Conservation (phyloP, 2,113 vertebrate genomes). For the Myiozetetes cayanensis region DNA sequence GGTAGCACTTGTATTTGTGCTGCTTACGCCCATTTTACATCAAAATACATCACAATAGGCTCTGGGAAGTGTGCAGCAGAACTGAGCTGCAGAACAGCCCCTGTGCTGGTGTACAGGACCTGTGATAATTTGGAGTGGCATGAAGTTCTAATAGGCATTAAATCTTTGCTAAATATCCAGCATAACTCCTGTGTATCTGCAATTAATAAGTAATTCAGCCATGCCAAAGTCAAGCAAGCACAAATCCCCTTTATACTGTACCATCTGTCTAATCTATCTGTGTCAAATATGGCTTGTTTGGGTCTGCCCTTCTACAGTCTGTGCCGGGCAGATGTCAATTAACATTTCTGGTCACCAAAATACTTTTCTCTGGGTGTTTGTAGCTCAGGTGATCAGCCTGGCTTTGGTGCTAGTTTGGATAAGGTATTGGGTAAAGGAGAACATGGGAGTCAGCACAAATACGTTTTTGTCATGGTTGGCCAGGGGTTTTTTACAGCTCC, state of each 20-base stretch:
- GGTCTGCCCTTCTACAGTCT: neutral
- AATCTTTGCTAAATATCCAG: neutral
- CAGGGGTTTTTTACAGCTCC: neutral
- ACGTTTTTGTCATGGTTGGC: neutral
- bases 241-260: constrained; percentile 38
- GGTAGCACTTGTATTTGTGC: neutral
- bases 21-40: neutral
- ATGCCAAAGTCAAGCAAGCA: neutral
- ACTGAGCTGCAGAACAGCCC: neutral
- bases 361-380: neutral
- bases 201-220: constrained; percentile 34
- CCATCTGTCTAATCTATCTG: constrained; percentile 61
- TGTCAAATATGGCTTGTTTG: constrained; percentile 61
- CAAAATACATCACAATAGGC: neutral
- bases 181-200: neutral
- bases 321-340: neutral
- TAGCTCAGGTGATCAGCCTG: neutral
- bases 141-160: neutral
- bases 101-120: neutral
- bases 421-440: neutral
- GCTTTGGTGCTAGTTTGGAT: neutral
- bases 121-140: neutral
- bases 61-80: neutral
- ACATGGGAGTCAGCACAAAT: neutral
- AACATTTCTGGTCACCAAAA: neutral